Percentiles rank a stretch among this genome's conserved stretches.
Conservation (phyloP, 2,113 vertebrate genomes). For the Myotis brandtii region DNA sequence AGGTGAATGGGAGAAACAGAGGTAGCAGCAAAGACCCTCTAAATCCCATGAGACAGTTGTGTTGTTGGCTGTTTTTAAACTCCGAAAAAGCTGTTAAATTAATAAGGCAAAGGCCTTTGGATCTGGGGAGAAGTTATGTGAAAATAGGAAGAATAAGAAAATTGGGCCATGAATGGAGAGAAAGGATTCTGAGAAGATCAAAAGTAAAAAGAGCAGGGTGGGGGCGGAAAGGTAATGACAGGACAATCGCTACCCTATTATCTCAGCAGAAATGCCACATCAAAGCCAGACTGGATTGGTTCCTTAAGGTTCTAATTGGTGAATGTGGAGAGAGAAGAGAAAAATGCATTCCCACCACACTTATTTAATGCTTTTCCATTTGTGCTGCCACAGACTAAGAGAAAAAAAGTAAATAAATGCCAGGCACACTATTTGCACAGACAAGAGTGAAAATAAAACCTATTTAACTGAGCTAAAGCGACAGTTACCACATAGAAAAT, state of each 20-base stretch:
- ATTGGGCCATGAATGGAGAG: background rate
- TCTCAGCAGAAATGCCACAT: background rate
- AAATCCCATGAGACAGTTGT: background rate
- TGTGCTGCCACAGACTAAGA: background rate
- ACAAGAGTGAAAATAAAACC: constrained; percentile 56
- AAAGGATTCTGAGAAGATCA: constrained; percentile 38
- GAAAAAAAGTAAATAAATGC: constrained; percentile 37
- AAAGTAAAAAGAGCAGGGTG: background rate
- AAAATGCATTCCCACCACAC: background rate
- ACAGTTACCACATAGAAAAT: constrained; percentile 43
- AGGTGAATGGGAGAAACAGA: background rate
- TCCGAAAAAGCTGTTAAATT: background rate
- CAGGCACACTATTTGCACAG: constrained; percentile 43
- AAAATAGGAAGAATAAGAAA: constrained; percentile 8
- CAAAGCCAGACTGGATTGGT: background rate
- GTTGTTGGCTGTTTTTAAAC: background rate
- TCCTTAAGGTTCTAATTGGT: background rate
- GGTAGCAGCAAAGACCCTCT: background rate
- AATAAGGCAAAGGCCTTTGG: background rate
- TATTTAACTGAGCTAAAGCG: constrained; percentile 30
- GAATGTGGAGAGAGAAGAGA: background rate
- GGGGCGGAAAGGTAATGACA: background rate
- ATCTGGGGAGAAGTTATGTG: background rate
- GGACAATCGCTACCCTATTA: too few species aligned
- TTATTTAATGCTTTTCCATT: constrained; percentile 39